Evolutionary conservation across 1,140 invertebrate species (phyloP).

Genomic region (Archegozetes longisetosus): DNA sequence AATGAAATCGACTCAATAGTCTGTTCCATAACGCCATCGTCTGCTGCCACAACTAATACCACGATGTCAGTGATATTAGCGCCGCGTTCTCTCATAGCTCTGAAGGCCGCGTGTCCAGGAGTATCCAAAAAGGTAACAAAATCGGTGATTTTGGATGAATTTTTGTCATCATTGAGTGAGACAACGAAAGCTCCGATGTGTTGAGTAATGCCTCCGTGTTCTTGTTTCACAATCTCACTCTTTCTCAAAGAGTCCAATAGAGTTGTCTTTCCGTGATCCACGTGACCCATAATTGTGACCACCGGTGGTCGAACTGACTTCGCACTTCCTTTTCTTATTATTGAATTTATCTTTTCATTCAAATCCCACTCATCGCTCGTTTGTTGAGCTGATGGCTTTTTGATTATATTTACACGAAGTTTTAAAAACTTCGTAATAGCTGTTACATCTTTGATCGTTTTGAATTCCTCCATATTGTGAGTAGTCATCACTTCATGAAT

Average conservation of each 20-base stretch:
- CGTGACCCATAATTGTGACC: constrained; percentile 97
- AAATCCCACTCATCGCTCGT: not conserved
- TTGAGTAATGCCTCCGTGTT: constrained; percentile 99
- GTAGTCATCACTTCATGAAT: not conserved
- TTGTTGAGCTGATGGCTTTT: not conserved
- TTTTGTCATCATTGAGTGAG: constrained; percentile 5
- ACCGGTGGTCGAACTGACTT: constrained; percentile 60
- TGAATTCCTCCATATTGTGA: not conserved
- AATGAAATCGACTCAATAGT: constrained; percentile 48
- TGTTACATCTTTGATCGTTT: not conserved
- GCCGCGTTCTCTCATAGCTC: constrained; percentile 73
- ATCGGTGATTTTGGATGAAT: not conserved
- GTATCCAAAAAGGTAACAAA: constrained; percentile 87
- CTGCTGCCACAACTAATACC: constrained; percentile 90
- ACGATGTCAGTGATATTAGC: constrained; percentile 86
- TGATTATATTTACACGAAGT: not conserved
- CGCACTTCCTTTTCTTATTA: not conserved
- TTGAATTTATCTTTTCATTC: not conserved
- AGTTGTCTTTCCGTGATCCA: constrained; percentile 98
- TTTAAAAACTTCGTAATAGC: not conserved
- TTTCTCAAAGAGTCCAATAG: constrained; percentile 76
- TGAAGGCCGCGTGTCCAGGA: constrained; percentile 97
- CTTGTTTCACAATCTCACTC: constrained; percentile 64
- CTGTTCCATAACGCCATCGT: constrained; percentile 98
- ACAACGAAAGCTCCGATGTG: constrained; percentile 87